Percentiles rank a stretch among this genome's conserved stretches.
phyloP scores from a whole-genome alignment of 1,140 invertebrate genomes.

The Reticulitermes speratus region DNA sequence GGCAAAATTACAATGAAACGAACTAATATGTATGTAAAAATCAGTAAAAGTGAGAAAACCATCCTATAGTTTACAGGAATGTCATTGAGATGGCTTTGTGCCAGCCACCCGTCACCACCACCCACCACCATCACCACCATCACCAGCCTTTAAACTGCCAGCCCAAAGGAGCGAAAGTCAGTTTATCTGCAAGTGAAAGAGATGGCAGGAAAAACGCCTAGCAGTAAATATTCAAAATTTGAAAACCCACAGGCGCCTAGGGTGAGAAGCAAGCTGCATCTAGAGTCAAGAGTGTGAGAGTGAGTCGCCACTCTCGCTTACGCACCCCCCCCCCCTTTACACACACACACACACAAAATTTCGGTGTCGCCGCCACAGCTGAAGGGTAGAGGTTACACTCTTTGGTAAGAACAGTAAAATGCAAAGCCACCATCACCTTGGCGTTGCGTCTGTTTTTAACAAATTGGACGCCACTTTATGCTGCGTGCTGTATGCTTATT shows the following conservation, averaged over 20 bases:
- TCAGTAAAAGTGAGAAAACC: too few species aligned
- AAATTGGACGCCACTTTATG: not conserved
- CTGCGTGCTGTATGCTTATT: not conserved
- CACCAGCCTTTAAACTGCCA: not conserved
- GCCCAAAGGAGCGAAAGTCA: not conserved
- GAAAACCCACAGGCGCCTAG: slow-evolving; percentile 8
- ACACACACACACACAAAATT: not conserved
- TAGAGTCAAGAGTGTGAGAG: not conserved
- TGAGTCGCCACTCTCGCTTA: not conserved
- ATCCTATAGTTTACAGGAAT: not conserved
- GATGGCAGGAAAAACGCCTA: not conserved
- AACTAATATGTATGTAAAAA: too few species aligned
- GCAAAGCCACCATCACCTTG: not conserved
- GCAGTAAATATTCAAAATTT: slow-evolving; percentile 17
- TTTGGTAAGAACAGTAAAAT: slow-evolving; percentile 6
- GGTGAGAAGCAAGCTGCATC: not conserved
- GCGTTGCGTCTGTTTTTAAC: not conserved
- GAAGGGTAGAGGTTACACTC: not conserved
- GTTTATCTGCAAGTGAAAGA: not conserved
- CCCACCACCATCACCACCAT: not conserved
- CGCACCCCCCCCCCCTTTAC: too few species aligned
- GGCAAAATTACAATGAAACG: too few species aligned
- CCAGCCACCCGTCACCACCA: slow-evolving; percentile 1
- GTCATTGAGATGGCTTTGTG: not conserved
- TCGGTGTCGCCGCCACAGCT: not conserved